These are phyloP conservation scores for Galerucella calmariensis DNA, from an alignment of 2,888 invertebrate genomes.

Conservation along the genomic window DNA sequence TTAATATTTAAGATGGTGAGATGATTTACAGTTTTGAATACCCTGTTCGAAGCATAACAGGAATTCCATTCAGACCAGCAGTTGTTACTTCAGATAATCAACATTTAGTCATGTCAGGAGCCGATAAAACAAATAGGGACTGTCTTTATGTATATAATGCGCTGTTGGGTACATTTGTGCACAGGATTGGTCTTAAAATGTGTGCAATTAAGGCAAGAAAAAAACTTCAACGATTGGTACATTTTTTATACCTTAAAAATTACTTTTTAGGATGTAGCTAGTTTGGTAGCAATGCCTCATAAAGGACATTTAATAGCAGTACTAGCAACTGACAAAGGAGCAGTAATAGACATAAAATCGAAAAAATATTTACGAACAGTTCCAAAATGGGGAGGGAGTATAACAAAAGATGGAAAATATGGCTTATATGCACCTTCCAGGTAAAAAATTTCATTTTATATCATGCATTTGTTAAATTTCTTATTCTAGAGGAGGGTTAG, in stretches of 20 bases:
- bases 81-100: conserved; percentile 86
- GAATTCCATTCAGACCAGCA: conserved; percentile 78
- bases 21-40: conserved; percentile 85
- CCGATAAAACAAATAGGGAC: conserved; percentile 83
- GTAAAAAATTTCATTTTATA: conserved; percentile 56
- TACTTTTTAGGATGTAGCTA: conserved; percentile 74
- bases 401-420: conserved; percentile 87
- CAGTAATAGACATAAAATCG: conserved; percentile 88
- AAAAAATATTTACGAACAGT: conserved; percentile 89
- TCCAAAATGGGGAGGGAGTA: conserved; percentile 91
- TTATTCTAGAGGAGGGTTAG: conserved; percentile 84
- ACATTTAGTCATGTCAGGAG: conserved; percentile 80
- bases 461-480: conserved; percentile 5
- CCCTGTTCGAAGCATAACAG: conserved; percentile 77
- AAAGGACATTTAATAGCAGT: conserved; percentile 88
- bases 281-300: conserved; percentile 84
- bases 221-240: not conserved
- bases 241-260: not conserved
- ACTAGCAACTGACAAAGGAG: conserved; percentile 90
- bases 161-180: conserved; percentile 75
- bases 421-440: conserved; percentile 91
- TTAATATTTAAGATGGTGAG: conserved; percentile 72
- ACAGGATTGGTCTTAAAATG: conserved; percentile 66
- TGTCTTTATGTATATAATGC: conserved; percentile 86
- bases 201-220: conserved; percentile 69